phyloP scores from a whole-genome alignment of 2,113 vertebrate genomes.

The Gopherus flavomarginatus region DNA sequence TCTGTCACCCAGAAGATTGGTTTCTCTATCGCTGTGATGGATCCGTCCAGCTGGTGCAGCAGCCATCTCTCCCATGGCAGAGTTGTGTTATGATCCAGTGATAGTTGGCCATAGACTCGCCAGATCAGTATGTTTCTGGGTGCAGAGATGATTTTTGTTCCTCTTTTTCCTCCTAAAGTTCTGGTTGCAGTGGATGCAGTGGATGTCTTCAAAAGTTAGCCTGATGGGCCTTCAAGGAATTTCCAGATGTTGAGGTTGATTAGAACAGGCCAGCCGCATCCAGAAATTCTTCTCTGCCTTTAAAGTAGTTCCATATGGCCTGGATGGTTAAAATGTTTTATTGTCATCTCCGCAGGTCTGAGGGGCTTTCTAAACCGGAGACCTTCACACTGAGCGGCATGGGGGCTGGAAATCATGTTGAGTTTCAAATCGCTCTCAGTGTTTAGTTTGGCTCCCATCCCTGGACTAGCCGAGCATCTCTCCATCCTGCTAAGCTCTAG shows the following conservation, averaged over 20 bases:
- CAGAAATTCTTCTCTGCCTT: slow-evolving; percentile 10
- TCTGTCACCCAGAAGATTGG: neutral
- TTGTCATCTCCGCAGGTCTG: slow-evolving; percentile 36
- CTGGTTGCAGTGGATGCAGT: neutral
- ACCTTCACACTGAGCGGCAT: neutral
- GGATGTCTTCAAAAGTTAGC: neutral
- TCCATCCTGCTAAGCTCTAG: slow-evolving; percentile 8
- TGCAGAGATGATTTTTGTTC: neutral
- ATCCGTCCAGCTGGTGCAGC: neutral
- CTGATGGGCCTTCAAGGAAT: slow-evolving; percentile 41
- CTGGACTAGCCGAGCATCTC: neutral
- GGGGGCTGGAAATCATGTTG: slow-evolving; percentile 52
- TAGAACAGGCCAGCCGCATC: neutral
- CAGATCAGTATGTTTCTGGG: neutral
- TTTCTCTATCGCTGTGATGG: neutral
- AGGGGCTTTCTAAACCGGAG: slow-evolving; percentile 33
- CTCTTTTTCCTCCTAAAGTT: neutral
- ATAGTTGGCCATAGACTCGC: neutral
- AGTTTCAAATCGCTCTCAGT: slow-evolving; percentile 31
- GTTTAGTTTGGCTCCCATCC: slow-evolving; percentile 55
- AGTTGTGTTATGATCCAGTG: neutral
- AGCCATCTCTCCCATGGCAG: neutral
- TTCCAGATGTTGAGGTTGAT: slow-evolving; percentile 56
- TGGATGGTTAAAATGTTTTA: slow-evolving; percentile 40
- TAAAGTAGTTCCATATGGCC: slow-evolving; percentile 66